A percentile compares a stretch with the other conserved stretches of the same genome.
phyloP scores from a whole-genome alignment of 2,113 vertebrate species.

The Forbesichthys papilliferus region DNA sequence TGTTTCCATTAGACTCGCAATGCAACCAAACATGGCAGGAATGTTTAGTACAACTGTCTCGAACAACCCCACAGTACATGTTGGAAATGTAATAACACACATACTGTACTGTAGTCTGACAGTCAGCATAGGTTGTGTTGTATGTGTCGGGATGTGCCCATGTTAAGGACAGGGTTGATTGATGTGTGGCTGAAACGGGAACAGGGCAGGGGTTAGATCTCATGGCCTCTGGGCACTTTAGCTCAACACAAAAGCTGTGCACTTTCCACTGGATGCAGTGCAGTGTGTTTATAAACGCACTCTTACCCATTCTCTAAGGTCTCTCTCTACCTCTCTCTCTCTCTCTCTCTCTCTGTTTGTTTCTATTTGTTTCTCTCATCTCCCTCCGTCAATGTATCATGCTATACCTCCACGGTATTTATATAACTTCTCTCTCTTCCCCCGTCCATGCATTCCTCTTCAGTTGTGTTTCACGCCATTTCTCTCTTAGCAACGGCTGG shows the following conservation, averaged over 20 bases:
- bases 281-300: neutral
- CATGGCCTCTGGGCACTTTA: neutral
- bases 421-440: neutral
- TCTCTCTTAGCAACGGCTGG: no score
- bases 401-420: no score
- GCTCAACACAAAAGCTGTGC: neutral
- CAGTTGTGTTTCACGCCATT: no score
- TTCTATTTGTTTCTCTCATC: neutral
- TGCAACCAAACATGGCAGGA: neutral
- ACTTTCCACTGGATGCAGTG: neutral
- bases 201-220: neutral
- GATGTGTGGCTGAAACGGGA: neutral
- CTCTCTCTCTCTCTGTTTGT: neutral
- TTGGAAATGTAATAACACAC: neutral
- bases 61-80: neutral
- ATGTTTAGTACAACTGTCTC: neutral
- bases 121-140: neutral
- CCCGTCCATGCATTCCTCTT: neutral
- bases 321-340: neutral
- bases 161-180: neutral
- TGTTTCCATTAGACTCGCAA: neutral
- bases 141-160: neutral
- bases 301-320: neutral
- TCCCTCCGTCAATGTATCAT: no score
- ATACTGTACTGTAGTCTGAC: neutral